Evolutionary conservation across 2,113 vertebrate species (phyloP), one percentile per base, ranked within the genome.

Genomic region (Phainopepla nitens): DNA sequence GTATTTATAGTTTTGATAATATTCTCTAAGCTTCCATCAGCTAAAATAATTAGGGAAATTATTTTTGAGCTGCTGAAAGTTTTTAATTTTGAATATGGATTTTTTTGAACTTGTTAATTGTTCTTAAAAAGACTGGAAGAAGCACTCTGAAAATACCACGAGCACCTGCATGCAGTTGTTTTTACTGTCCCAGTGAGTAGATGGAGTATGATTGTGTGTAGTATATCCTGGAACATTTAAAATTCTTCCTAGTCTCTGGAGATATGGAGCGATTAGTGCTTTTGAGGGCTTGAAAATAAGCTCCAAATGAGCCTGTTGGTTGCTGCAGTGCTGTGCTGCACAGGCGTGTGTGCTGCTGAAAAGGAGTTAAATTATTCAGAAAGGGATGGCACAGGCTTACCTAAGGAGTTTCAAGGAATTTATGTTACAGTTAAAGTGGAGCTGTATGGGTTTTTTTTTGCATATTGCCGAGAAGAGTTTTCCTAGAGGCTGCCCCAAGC

Each of bases 261-360:
- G 41, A 21, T 45, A 25, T 0, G 2, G 53, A 79, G 49, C 23
- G 68, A 49, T 76, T 56, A 41, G 54, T 80, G 45, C 19, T 5
- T 86, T 29, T 33, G 35, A 35, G 29, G 47, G 58, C 70, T 64
- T 0, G 6, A 78, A 82, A 93, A 51, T 17, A 24, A 49, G 22
- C 50, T 84, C 45, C 42, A n/a, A 13, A 61, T 47, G 9, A 89
- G 17, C 76, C 36, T 54, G 11, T n/a, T 70, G 11, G 69, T 58
- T 65, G 66, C 42, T 35, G 68, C 3, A 0, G 14, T 22, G 47
- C 64, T 20, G 13, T 35, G 71, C 72, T 82, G 10, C 11, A 41
- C 78, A 49, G 70, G 13, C 3, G 0, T 2, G 11, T 2, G 10
- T 1, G 4, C 61, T 50, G 60, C 44, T 4, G 6, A 72, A 60